Base-by-base conservation (phyloP, 2,113 vertebrate species). In the Alethe castanea region DNA sequence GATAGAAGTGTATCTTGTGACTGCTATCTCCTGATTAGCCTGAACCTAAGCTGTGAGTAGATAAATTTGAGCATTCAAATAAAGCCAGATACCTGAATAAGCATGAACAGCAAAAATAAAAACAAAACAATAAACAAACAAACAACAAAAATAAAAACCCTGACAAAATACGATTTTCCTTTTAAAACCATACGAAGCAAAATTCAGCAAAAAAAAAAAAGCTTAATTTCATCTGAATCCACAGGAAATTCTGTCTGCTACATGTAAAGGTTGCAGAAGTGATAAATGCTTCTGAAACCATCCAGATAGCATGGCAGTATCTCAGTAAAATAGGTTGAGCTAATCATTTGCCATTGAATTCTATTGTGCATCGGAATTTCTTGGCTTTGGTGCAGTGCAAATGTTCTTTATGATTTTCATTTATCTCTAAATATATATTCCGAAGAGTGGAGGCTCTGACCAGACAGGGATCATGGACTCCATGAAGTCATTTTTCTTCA, bases 401-500 rank as follows among this genome's bases (percentile, higher is more conserved):
- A 56, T 54, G 9, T 61, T 81, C 67, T 78, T 90, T 86, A 67
- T 52, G n/a, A 81, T 88, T 86, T 94, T 84, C 0, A 1, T n/a
- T 86, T 90, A 76, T 81, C 72, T 74, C 90, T 66, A 77, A 82
- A 87, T 91, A 54, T 54, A 87, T 61, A 36, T 90, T 54, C 56
- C 0, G 0, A 77, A 78, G 36, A 83, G 9, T 17, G 29, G 31
- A 81, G 31, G 12, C 28, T 64, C 40, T 61, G 52, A 69, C 44
- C 80, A 67, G 69, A 92, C 14, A 88, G 69, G 31, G 64, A 71
- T 92, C 69, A 76, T 0, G 0, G 76, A 84, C n/a, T 93, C 53
- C 40, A 40, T 50, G 45, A 36, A 94, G 65, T 92, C 52, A 95
- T 96, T 97, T 95, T 96, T 93, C 95, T 94, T 96, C 82, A 64